phyloP scores from a whole-genome alignment of 2,113 vertebrate species.

The Bos taurus region ARS-UCD2.0 NC_037334.1:50375001-50375500 shows the following conservation, averaged over 20 bases:
- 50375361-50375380: neutral
- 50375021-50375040: neutral
- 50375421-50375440: neutral
- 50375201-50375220: neutral
- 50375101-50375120: neutral
- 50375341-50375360: neutral
- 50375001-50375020: neutral
- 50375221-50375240: neutral
- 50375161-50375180: neutral
- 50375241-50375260: neutral
- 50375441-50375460: neutral
- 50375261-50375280: neutral
- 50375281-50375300: neutral
- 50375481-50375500: neutral
- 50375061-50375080: neutral
- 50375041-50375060: neutral
- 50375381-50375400: neutral
- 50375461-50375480: neutral
- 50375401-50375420: neutral
- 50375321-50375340: neutral
- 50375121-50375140: neutral
- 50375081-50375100: neutral
- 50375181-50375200: neutral
- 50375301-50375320: neutral
- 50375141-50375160: neutral